These are phyloP conservation scores for Xiphias gladius DNA, from an alignment of 2,113 vertebrate species.

Conservation along the genomic window DNA sequence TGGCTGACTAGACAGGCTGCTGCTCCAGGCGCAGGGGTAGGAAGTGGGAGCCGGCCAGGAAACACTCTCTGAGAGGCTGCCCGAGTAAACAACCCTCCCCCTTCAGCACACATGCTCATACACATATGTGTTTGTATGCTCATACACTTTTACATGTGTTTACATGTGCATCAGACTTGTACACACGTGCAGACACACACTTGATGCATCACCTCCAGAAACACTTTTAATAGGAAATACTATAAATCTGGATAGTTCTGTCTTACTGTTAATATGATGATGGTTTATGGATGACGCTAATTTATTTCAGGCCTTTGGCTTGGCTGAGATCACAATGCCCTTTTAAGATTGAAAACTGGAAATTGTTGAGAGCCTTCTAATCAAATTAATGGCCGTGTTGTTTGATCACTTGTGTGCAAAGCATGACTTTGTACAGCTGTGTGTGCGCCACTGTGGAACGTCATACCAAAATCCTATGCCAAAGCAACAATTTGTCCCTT, in stretches of 20 bases:
- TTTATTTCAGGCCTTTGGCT: conserved; percentile 52
- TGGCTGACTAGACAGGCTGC: conserved; percentile 80
- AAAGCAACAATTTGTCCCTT: conserved; percentile 49
- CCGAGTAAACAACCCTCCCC: conserved; percentile 79
- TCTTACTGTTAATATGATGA: conserved; percentile 57
- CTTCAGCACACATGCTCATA: conserved; percentile 67
- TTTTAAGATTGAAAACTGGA: conserved; percentile 61
- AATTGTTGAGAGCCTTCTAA: conserved; percentile 50
- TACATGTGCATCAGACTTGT: conserved; percentile 47
- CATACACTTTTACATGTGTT: conserved; percentile 66
- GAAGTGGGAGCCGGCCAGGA: conserved; percentile 78
- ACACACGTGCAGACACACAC: conserved; percentile 3
- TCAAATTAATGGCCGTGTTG: conserved; percentile 51
- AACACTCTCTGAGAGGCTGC: conserved; percentile 75
- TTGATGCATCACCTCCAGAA: conserved; percentile 48
- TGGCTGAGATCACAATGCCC: conserved; percentile 25
- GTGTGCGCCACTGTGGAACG: conserved; percentile 34
- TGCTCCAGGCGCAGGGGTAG: conserved; percentile 74
- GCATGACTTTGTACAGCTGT: conserved; percentile 56
- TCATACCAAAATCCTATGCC: conserved; percentile 24
- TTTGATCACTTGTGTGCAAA: conserved; percentile 51
- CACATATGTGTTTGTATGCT: conserved; percentile 69
- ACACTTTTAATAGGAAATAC: conserved; percentile 57
- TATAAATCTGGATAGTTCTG: conserved; percentile 45
- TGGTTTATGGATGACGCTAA: conserved; percentile 54